Evolutionary conservation across 2,797 vertebrate species (phyloP).

Genomic region (Phaenicophaeus curvirostris): DNA sequence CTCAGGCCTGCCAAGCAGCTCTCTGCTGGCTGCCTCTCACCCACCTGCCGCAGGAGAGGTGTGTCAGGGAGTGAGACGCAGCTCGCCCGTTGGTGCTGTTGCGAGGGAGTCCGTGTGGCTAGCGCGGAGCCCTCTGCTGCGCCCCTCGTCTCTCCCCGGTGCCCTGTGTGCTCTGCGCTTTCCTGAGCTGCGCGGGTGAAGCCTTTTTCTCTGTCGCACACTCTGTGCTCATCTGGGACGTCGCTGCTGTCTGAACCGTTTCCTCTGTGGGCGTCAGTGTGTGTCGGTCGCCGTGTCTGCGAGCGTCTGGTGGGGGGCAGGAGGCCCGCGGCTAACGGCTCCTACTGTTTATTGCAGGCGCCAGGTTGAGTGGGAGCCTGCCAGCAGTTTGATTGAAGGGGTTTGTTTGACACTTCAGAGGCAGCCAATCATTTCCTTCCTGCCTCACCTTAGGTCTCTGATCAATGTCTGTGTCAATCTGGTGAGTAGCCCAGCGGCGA

Average conservation of each 20-base stretch:
- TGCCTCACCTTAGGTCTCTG: constrained; percentile 97
- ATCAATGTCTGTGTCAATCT: constrained; percentile 99
- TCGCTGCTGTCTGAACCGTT: constrained; percentile 44
- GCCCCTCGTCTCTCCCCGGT: constrained; percentile 37
- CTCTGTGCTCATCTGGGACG: constrained; percentile 23
- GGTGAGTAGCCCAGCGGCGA: constrained; percentile 83
- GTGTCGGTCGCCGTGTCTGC: constrained; percentile 63
- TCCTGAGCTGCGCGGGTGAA: constrained; percentile 22
- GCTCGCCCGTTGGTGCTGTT: not conserved
- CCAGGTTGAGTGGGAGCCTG: constrained; percentile 99
- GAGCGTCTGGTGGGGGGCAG: constrained; percentile 58
- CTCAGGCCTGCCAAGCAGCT: not conserved
- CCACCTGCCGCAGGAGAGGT: not conserved
- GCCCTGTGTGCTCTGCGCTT: constrained; percentile 56
- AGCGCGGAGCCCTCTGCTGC: not conserved
- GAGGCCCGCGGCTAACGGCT: constrained; percentile 71
- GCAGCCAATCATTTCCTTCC: constrained; percentile 99
- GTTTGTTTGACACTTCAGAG: constrained; percentile 99
- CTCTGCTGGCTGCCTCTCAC: not conserved
- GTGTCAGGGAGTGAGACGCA: not conserved
- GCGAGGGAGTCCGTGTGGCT: constrained; percentile 18
- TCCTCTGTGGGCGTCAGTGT: constrained; percentile 57
- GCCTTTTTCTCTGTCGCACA: not conserved
- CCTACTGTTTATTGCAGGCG: constrained; percentile 89
- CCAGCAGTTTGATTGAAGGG: constrained; percentile 98